These are phyloP conservation scores for Heterotilapia buettikoferi DNA, from an alignment of 2,113 vertebrate genomes.

Conservation along the genomic window DNA sequence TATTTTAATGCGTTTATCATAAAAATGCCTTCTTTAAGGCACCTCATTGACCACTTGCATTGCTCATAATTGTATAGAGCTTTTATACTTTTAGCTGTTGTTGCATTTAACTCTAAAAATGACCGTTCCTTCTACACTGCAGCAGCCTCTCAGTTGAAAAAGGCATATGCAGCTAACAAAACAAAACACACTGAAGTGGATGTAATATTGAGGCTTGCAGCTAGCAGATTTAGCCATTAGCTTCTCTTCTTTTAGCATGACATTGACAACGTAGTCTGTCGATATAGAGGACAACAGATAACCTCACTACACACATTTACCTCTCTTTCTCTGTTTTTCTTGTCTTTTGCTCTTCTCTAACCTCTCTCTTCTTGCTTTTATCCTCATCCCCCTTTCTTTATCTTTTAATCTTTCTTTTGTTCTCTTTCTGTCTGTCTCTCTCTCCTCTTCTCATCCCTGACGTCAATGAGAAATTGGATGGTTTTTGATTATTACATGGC, in stretches of 20 bases:
- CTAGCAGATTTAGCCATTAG: not conserved
- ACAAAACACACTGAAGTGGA: not conserved
- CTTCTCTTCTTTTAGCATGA: not conserved
- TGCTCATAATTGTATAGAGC: not conserved
- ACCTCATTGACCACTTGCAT: not conserved
- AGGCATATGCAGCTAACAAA: not conserved
- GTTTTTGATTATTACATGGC: constrained; percentile 56
- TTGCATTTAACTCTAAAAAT: not conserved
- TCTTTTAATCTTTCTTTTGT: constrained; percentile 22
- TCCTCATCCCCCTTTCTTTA: not conserved
- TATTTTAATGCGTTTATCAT: not conserved
- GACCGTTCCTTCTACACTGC: not conserved
- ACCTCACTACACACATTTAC: not conserved
- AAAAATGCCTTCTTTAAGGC: not conserved
- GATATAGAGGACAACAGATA: not conserved
- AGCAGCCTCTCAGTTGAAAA: not conserved
- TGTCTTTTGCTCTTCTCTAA: not conserved
- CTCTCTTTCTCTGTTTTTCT: not conserved
- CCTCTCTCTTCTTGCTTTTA: not conserved
- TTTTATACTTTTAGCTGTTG: not conserved
- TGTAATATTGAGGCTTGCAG: not conserved
- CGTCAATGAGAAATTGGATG: constrained; percentile 56
- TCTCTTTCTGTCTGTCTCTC: not conserved
- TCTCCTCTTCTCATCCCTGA: constrained; percentile 28
- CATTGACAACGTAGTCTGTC: not conserved